phyloP scores from a whole-genome alignment of 2,113 vertebrate species.

The Trochalopteron elliotii region DNA sequence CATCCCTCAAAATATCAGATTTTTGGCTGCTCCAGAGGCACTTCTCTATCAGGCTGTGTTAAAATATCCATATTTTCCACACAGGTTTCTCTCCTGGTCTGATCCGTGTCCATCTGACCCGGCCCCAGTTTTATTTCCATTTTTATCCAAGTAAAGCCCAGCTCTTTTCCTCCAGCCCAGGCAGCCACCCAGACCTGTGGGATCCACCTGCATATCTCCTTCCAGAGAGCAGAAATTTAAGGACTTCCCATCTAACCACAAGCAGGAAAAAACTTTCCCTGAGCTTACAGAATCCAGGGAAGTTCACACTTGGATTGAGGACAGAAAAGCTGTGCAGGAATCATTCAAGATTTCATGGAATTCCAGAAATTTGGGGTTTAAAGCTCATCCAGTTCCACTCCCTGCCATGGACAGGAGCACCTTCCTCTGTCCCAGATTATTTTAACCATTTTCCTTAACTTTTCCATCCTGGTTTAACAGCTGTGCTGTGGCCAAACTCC shows the following conservation, averaged over 20 bases:
- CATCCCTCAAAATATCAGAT: rapidly evolving
- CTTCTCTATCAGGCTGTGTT: background rate
- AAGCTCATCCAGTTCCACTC: background rate
- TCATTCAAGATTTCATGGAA: background rate
- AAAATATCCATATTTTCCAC: background rate
- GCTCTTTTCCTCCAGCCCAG: too few species aligned
- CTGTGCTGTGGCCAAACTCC: background rate
- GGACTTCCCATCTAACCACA: background rate
- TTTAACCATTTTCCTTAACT: background rate
- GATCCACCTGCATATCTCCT: background rate
- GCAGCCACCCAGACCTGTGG: background rate
- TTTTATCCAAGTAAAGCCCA: background rate
- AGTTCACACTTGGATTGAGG: background rate
- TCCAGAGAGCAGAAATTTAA: background rate
- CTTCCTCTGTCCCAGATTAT: background rate
- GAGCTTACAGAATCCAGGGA: background rate
- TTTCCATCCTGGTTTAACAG: background rate
- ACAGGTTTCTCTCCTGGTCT: background rate
- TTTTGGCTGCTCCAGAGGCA: background rate
- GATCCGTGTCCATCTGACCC: rapidly evolving
- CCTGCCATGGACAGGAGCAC: background rate
- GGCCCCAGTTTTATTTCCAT: background rate
- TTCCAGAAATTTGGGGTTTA: background rate
- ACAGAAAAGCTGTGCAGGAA: background rate
- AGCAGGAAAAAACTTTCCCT: background rate